Base-by-base conservation (phyloP, 2,113 vertebrate genomes). In the Passer montanus region DNA sequence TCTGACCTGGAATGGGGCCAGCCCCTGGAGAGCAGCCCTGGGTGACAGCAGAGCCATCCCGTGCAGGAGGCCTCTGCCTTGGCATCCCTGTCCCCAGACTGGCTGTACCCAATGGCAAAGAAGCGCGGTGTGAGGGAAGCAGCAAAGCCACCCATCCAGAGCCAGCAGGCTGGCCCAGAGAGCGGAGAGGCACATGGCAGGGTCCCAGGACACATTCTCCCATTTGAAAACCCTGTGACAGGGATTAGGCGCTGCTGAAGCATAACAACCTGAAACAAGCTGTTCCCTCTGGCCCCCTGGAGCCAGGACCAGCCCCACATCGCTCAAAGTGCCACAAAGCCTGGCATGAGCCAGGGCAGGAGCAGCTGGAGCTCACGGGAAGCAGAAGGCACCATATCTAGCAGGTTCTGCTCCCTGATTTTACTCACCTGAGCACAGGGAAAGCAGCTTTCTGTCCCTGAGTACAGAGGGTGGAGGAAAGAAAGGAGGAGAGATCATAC, bases 51-150 rank as follows among this genome's bases (percentile, higher is more conserved):
- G 82, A 86, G 33, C 16, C 30, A 52, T 3, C 31, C 73, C 49
- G 70, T 83, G 23, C 83, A 17, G 62, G n/a, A 91, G 23, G 15
- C 21, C 26, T 60, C 44, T 69, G 50, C 58, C 58, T n/a, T 39
- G 55, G 35, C 47, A 31, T 27, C 50, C 31, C 46, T 21, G 30
- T 37, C 63, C 69, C 85, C 30, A 49, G 9, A 43, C 9, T 21
- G 28, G 22, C 63, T 0, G 0, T 84, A 56, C 43, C n/a, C 19
- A 20, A 6, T 27, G 11, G 19, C 0, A 2, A 66, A 55, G 60
- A 74, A 39, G 44, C 39, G 26, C 8, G 0, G 33, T 11, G 52
- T 0, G 0, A 84, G 35, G 12, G 31, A 76, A 72, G 41, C 31
- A 41, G 74, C 59, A 49, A 83, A 77, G 28, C 43, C 55, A 67